A percentile compares a stretch with the other conserved stretches of the same genome.
phyloP scores from a whole-genome alignment of 2,888 invertebrate species.

The Harpalus rufipes region DNA sequence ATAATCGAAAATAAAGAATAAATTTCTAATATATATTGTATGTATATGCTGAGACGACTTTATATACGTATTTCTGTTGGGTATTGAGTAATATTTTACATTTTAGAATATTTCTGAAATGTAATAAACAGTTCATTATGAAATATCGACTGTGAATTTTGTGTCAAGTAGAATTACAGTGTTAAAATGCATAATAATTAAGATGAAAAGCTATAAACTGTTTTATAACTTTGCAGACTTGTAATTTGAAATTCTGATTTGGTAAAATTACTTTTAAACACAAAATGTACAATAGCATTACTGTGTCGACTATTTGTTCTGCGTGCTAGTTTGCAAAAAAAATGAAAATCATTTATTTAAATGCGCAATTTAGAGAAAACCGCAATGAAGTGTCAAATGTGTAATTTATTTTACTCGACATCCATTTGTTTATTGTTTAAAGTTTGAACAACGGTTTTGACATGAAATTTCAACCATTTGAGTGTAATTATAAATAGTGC shows the following conservation, averaged over 20 bases:
- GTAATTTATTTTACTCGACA: neutral
- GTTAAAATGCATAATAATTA: neutral
- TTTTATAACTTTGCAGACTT: neutral
- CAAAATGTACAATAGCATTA: neutral
- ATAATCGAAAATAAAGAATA: too few relatives aligned
- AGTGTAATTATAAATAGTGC: neutral
- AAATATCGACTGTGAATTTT: neutral
- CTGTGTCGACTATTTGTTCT: neutral
- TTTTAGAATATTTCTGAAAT: neutral
- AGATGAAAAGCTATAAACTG: constrained; percentile 2
- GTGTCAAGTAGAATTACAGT: neutral
- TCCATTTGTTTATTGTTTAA: constrained; percentile 12
- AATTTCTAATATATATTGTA: too few relatives aligned
- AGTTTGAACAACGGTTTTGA: neutral
- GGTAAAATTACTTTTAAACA: neutral
- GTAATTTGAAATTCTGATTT: neutral
- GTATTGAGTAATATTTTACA: too few relatives aligned
- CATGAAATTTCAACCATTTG: neutral
- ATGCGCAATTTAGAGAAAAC: constrained; percentile 12
- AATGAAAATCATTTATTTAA: constrained; percentile 18
- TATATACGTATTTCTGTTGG: too few relatives aligned
- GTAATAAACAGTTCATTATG: neutral
- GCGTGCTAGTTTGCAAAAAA: neutral
- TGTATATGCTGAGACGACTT: too few relatives aligned
- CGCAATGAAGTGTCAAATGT: neutral